These are phyloP conservation scores for Etia nguti DNA, from an alignment of 2,113 vertebrate species.

Conservation along the genomic window DNA sequence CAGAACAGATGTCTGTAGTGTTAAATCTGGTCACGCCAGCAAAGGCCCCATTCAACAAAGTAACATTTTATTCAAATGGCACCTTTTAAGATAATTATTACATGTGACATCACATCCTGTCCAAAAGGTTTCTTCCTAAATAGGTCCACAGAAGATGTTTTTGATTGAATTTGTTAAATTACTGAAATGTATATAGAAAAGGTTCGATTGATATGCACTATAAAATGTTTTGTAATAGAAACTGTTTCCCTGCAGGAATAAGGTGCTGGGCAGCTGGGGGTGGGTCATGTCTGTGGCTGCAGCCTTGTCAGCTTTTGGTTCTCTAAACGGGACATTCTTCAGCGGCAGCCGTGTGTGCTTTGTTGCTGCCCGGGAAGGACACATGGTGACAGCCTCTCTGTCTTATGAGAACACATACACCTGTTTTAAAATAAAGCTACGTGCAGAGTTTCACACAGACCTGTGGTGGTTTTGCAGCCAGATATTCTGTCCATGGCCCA, in stretches of 20 bases:
- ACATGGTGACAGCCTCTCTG: slow-evolving; percentile 75
- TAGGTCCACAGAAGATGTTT: not conserved
- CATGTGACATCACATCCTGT: not conserved
- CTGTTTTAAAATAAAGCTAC: not conserved
- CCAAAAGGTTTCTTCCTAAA: not conserved
- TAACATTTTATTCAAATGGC: too few species aligned
- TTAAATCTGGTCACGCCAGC: not conserved
- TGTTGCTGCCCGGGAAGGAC: slow-evolving; percentile 86
- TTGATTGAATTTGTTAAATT: not conserved
- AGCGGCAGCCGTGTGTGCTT: slow-evolving; percentile 79
- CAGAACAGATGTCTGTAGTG: not conserved
- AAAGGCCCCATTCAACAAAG: not conserved
- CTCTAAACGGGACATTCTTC: slow-evolving; percentile 81
- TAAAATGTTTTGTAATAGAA: not conserved
- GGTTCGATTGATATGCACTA: not conserved
- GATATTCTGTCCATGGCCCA: slow-evolving; percentile 85
- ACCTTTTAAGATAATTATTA: not conserved
- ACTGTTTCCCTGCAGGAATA: slow-evolving; percentile 67
- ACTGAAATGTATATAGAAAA: not conserved
- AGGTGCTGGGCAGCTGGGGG: slow-evolving; percentile 82
- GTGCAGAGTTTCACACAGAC: not conserved
- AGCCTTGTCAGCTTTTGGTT: slow-evolving; percentile 82
- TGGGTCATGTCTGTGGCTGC: slow-evolving; percentile 86
- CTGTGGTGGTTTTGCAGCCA: slow-evolving; percentile 66
- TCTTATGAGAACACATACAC: not conserved